Evolutionary conservation across 1,140 invertebrate genomes (phyloP).

Genomic region (Pseudomyrmex concolor): DNA sequence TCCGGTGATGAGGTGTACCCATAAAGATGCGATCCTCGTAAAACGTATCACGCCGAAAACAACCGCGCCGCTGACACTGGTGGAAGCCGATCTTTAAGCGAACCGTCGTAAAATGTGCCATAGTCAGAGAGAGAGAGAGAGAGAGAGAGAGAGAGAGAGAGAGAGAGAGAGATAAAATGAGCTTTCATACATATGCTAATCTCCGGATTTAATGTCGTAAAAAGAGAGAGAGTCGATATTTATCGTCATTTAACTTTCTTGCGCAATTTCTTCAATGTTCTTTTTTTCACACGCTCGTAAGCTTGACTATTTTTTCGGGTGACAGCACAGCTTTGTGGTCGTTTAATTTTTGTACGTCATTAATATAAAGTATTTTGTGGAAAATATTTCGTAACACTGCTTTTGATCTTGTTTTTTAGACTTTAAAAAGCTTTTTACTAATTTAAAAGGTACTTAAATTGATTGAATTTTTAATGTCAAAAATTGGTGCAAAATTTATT

Average conservation of each 20-base stretch:
- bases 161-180: constrained; percentile 14
- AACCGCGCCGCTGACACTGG: constrained; percentile 12
- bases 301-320: not conserved
- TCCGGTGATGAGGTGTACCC: constrained; percentile 46
- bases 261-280: constrained; percentile 37
- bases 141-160: too few relatives aligned
- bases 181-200: constrained; percentile 47
- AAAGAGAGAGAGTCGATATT: constrained; percentile 17
- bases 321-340: not conserved
- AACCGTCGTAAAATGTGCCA: constrained; percentile 37
- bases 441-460: constrained; percentile 33
- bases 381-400: not conserved
- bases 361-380: constrained; percentile 1
- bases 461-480: constrained; percentile 43
- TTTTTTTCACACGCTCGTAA: not conserved
- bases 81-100: constrained; percentile 36
- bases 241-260: constrained; percentile 27
- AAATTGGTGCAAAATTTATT: not conserved
- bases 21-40: constrained; percentile 47
- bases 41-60: constrained; percentile 52
- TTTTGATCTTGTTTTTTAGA: not conserved
- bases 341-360: constrained; percentile 1
- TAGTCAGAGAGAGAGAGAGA: not conserved
- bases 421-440: constrained; percentile 13
- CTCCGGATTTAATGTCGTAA: constrained; percentile 10